phyloP scores from a whole-genome alignment of 1,140 invertebrate genomes.

The Drosophila busckii region DNA sequence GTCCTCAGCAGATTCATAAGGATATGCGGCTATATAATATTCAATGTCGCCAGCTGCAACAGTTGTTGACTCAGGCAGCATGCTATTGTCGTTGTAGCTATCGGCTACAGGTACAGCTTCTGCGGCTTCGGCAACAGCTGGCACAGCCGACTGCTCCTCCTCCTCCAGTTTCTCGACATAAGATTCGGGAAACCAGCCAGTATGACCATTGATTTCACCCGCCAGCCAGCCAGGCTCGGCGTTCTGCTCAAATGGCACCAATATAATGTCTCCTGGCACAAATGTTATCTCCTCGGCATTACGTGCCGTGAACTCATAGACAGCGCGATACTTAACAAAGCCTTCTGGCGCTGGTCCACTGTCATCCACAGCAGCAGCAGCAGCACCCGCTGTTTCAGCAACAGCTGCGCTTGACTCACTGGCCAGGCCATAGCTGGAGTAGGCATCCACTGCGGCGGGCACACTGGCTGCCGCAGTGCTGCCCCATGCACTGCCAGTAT shows the following conservation, averaged over 20 bases:
- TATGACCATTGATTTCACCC: slow-evolving; percentile 90
- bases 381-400: slow-evolving; percentile 27
- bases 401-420: slow-evolving; percentile 47
- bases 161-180: slow-evolving; percentile 92
- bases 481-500: slow-evolving; percentile 80
- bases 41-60: slow-evolving; percentile 80
- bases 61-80: neutral
- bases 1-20: slow-evolving; percentile 91
- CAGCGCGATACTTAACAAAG: slow-evolving; percentile 89
- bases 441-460: slow-evolving; percentile 45
- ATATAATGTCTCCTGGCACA: slow-evolving; percentile 95
- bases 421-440: slow-evolving; percentile 35
- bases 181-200: slow-evolving; percentile 98
- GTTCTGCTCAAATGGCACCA: slow-evolving; percentile 90
- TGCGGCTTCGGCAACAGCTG: slow-evolving; percentile 7
- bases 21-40: slow-evolving; percentile 91
- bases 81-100: slow-evolving; percentile 57
- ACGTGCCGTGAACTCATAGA: slow-evolving; percentile 96
- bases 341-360: slow-evolving; percentile 78
- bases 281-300: slow-evolving; percentile 97
- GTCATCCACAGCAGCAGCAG: slow-evolving; percentile 58
- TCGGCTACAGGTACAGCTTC: slow-evolving; percentile 19
- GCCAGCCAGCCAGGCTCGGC: slow-evolving; percentile 98
- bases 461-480: slow-evolving; percentile 38
- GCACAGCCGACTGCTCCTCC: slow-evolving; percentile 17